Base-by-base conservation (phyloP, 2,888 invertebrate species). In the Teleogryllus oceanicus region DNA sequence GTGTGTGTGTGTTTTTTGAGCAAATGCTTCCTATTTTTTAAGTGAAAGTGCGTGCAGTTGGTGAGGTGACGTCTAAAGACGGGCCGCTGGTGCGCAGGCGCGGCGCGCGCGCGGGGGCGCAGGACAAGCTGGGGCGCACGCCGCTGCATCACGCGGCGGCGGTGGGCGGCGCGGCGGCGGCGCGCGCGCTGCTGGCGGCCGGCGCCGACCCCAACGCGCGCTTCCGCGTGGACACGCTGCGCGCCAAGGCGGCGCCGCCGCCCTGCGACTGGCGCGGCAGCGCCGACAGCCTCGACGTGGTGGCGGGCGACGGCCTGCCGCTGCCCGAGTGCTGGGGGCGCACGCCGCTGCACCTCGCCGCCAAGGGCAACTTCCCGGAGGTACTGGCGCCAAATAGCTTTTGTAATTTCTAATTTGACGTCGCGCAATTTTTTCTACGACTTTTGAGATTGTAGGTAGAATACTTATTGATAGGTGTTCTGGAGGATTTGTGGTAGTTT, bases 311-410 rank as follows among this genome's bases (percentile, higher is more conserved):
- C 16, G n/a, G n/a, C 16, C n/a, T 62, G 62, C 62, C 62, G 16
- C n/a, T 62, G 62, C 62, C 62, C 10, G 85, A 86, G 78, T 86
- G 86, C 81, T 86, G 85, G 85, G 87, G 86, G 0, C 83, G 87
- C 80, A 86, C 87, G 21, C 84, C 87, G 1, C 83, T 88, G 78
- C 88, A 88, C 81, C 85, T 86, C 78, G 88, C 88, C 5, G 87
- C 86, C 51, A 86, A 85, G 82, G 84, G 85, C 78, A 87, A 87
- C 81, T 85, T 86, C 78, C 83, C 85, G 18, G 84, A 85, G 50
- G 62, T 62, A 62, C 37, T 21, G 21, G 21, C 21, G 21, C 1
- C 21, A 21, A 21, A 21, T 21, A 21, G 1, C 21, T 21, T 21
- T 37, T 37, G 2, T 37, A 37, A 37, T 4, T 37, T 37, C 0